Base-by-base conservation (phyloP, 2,888 invertebrate species). In the Hedya salicella region DNA sequence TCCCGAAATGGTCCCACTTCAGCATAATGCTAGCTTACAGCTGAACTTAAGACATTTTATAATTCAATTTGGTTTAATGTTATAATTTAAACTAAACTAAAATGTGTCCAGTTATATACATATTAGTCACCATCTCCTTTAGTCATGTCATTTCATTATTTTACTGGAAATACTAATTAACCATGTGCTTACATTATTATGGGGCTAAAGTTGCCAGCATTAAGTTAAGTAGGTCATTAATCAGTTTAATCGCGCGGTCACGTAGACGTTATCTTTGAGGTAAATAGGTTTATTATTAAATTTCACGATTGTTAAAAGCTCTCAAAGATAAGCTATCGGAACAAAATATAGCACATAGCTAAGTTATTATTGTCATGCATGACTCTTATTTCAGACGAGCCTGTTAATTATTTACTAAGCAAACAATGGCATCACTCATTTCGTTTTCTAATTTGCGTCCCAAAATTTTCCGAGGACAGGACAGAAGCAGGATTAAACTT, bases 251-350 rank as follows among this genome's bases (percentile, higher is more conserved):
- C 3, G 25, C 17, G 14, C 21, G 40, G 52, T 66, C 65, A 66
- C 65, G 17, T 60, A 46, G 16, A 16, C 17, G 46, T 60, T 61
- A 61, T 66, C 53, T 30, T 32, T 14, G 53, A 44, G 60, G 13
- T 32, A 2, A 32, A 14, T 54, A 3, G 21, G 40, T 9, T 42
- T 21, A 40, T 46, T 44, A 39, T n/a, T 17, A 48, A 40, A 6
- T 56, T 32, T 5, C 57, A 40, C 40, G 40, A 53, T 53, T 48
- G 21, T 14, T 19, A n/a, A 57, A 57, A 57, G 57, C 57, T 57
- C 44, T 57, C 13, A 17, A 32, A 40, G 40, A 66, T 66, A 60
- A 40, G 59, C 46, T 53, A 65, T 65, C 65, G 52, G 59, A 2
- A 11, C 49, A 52, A 56, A 42, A 21, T 46, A 6, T 25, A 63